These are phyloP conservation scores for Drosophila monieri DNA, from an alignment of 2,888 invertebrate genomes.

Conservation along the genomic window DNA sequence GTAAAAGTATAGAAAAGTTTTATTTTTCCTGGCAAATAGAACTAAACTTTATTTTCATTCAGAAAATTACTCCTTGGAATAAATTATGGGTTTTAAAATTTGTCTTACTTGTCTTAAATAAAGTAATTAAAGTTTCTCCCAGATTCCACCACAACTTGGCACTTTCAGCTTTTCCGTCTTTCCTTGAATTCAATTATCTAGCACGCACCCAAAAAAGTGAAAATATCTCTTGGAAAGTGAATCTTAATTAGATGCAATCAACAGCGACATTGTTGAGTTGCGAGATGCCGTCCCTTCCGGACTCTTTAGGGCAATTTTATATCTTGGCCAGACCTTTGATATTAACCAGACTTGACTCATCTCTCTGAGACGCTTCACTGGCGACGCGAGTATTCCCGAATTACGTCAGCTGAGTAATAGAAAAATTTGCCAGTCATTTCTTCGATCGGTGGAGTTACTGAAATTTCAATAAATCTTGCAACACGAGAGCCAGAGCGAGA, in stretches of 20 bases:
- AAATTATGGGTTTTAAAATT: background rate
- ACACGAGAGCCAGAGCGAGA: conserved; percentile 24
- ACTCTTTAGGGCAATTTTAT: conserved; percentile 3
- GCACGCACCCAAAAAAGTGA: conserved; percentile 48
- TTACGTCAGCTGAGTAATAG: conserved; percentile 30
- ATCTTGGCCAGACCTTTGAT: conserved; percentile 4
- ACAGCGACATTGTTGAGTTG: conserved; percentile 32
- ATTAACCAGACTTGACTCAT: conserved; percentile 28
- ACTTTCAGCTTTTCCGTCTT: conserved; percentile 23
- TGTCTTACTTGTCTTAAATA: background rate
- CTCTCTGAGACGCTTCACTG: conserved; percentile 43
- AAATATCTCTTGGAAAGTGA: conserved; percentile 56
- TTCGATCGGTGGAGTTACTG: conserved; percentile 7
- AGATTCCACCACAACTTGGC: conserved; percentile 3
- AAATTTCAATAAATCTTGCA: conserved; percentile 41
- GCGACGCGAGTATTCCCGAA: conserved; percentile 18
- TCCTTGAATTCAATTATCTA: conserved; percentile 63
- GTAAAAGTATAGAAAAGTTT: background rate
- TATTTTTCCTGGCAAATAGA: background rate
- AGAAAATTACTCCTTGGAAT: background rate
- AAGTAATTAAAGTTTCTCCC: background rate
- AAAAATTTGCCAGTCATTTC: conserved; percentile 30
- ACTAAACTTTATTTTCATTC: background rate
- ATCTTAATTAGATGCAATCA: conserved; percentile 77
- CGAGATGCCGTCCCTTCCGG: conserved; percentile 29